Base-by-base conservation (phyloP, 2,113 vertebrate genomes). In the Anarhynchus alexandrinus region DNA sequence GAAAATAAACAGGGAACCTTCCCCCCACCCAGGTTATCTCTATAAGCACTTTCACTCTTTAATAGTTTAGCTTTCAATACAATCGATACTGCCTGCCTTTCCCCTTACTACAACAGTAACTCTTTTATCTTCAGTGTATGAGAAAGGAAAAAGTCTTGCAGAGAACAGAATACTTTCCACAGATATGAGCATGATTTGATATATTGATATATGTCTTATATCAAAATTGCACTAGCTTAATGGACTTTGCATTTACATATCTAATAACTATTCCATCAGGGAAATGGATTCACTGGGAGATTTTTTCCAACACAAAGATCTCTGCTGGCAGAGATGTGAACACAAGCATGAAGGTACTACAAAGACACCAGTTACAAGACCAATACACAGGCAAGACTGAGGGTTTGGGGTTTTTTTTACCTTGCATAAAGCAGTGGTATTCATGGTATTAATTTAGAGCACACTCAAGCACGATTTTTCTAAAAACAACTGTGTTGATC, bases 371-470 rank as follows among this genome's bases (percentile, higher is more conserved):
- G 11, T 11, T 51, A 32, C 8, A 87, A 77, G 36, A 73, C 9
- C 4, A 87, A 93, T 89, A 79, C 22, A 65, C 21, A 78, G 29
- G 17, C 23, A 81, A 77, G 32, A 59, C 19, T 20, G 34, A 61
- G 10, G 2, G 10, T 26, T 17, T 59, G 9, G 7, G 4, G 1
- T 0, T 13, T 62, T 29, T 13, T 62, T 29, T 42, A n/a, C 7
- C 11, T 57, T 76, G 10, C 61, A 73, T 65, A 51, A 88, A 59
- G 9, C 22, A 43, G 20, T 19, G 36, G 13, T 25, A 51, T 21
- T 36, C 72, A 25, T 5, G 71, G 3, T 20, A 43, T 49, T 58
- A 47, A 29, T 58, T 73, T 66, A 82, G 52, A 93, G 5, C 12
- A 51, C 11, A 70, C 4, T 2, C 22, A 57, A 65, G 16, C 21